These are phyloP conservation scores for Staurois parvus DNA, from an alignment of 2,797 vertebrate species.

Conservation along the genomic window DNA sequence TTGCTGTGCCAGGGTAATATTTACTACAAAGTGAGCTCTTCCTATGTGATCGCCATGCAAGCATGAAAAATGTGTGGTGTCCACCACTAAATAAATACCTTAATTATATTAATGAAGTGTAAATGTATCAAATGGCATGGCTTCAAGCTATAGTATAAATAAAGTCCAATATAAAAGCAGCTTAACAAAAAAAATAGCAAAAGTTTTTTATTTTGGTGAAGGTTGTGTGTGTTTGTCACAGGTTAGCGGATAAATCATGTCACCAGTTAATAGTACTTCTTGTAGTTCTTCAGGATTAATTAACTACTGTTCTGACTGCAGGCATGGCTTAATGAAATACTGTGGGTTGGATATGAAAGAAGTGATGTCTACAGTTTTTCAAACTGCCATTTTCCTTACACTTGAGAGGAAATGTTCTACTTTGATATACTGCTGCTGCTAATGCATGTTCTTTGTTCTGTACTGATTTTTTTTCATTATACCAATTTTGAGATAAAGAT, in stretches of 20 bases:
- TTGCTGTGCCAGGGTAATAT: not conserved
- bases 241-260: slow-evolving; percentile 34
- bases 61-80: not conserved
- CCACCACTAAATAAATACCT: not conserved
- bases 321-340: slow-evolving; percentile 31
- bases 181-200: not conserved
- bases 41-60: not conserved
- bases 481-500: not conserved
- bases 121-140: not conserved
- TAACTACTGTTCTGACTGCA: slow-evolving; percentile 42
- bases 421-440: slow-evolving; percentile 28
- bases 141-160: not conserved
- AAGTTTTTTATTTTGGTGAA: not conserved
- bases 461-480: not conserved
- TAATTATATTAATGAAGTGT: not conserved
- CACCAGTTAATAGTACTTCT: slow-evolving; percentile 35
- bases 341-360: slow-evolving; percentile 16
- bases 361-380: slow-evolving; percentile 11
- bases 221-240: not conserved
- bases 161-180: not conserved
- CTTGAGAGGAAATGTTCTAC: slow-evolving; percentile 30
- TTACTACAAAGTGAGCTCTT: not conserved
- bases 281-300: slow-evolving; percentile 37
- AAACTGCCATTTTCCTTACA: slow-evolving; percentile 28
- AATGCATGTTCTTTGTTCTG: not conserved